Conservation (phyloP, 2,797 vertebrate genomes). For the Myiothlypis coronata region DNA sequence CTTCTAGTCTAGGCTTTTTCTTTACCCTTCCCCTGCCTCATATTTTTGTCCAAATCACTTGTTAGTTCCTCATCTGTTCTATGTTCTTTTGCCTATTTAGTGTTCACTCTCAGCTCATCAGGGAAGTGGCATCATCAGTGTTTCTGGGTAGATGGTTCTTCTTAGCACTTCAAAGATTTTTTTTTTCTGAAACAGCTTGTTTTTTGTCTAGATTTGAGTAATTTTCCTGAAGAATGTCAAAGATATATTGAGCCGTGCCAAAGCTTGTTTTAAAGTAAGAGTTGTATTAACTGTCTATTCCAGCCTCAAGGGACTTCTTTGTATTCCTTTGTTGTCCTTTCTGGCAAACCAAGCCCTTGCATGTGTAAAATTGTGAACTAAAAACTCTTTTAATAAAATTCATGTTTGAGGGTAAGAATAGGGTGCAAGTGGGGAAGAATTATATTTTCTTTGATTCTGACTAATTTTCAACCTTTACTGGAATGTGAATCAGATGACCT, state of each 20-base stretch:
- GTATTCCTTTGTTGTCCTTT: background rate
- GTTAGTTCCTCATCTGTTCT: background rate
- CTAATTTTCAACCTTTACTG: constrained; percentile 57
- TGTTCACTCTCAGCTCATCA: background rate
- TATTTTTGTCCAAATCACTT: background rate
- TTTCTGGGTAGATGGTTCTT: background rate
- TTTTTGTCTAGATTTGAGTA: background rate
- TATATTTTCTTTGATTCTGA: constrained; percentile 41
- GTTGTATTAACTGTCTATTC: background rate
- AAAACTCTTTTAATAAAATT: background rate
- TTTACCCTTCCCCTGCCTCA: background rate
- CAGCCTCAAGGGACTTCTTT: background rate
- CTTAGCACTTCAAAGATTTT: background rate
- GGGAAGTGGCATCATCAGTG: background rate
- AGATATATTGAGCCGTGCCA: background rate
- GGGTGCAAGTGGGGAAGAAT: background rate
- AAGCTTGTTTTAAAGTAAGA: background rate
- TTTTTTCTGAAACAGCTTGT: background rate
- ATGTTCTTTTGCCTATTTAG: background rate
- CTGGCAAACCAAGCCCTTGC: background rate
- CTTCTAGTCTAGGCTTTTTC: background rate
- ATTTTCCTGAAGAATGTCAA: background rate
- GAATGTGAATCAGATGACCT: constrained; percentile 53
- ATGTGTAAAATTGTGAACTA: background rate
- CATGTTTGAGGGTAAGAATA: background rate